These are phyloP conservation scores for Fopius arisanus DNA, from an alignment of 1,140 invertebrate genomes.

Conservation along the genomic window DNA sequence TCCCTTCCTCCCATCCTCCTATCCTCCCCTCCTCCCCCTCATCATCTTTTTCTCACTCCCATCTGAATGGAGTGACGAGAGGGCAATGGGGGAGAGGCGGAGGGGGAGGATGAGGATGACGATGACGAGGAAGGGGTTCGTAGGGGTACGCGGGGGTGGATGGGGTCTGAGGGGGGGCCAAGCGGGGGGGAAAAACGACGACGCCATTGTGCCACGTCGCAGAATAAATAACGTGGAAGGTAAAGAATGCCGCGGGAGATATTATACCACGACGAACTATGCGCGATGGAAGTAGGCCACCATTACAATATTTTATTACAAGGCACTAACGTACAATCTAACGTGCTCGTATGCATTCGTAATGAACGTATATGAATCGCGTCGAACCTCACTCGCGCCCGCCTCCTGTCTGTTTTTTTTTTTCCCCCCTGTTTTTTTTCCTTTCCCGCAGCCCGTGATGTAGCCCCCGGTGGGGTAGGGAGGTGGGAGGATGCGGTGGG, in stretches of 20 bases:
- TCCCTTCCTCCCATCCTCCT: too few relatives aligned
- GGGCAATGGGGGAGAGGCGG: not conserved
- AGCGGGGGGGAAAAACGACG: slow-evolving; percentile 23
- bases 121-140: too few relatives aligned
- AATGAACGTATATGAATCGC: slow-evolving; percentile 66
- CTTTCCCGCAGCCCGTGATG: slow-evolving; percentile 31
- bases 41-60: slow-evolving; percentile 22
- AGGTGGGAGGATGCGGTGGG: not conserved
- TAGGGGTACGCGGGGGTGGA: too few relatives aligned
- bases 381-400: slow-evolving; percentile 48
- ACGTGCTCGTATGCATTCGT: slow-evolving; percentile 64
- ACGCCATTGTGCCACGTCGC: slow-evolving; percentile 49
- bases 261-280: slow-evolving; percentile 52
- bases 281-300: slow-evolving; percentile 59
- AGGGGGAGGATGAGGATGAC: slow-evolving; percentile 23
- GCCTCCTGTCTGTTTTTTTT: slow-evolving; percentile 7
- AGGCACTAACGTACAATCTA: slow-evolving; percentile 65
- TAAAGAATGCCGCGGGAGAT: slow-evolving; percentile 63
- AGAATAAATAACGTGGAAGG: slow-evolving; percentile 56
- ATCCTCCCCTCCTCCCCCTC: not conserved
- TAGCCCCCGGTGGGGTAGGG: not conserved
- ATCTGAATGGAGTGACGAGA: slow-evolving; percentile 38
- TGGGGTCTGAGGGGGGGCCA: too few relatives aligned
- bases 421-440: slow-evolving; percentile 18
- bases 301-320: slow-evolving; percentile 67